These are phyloP conservation scores for Morphnarchus princeps DNA, from an alignment of 2,113 vertebrate species.

Conservation along the genomic window DNA sequence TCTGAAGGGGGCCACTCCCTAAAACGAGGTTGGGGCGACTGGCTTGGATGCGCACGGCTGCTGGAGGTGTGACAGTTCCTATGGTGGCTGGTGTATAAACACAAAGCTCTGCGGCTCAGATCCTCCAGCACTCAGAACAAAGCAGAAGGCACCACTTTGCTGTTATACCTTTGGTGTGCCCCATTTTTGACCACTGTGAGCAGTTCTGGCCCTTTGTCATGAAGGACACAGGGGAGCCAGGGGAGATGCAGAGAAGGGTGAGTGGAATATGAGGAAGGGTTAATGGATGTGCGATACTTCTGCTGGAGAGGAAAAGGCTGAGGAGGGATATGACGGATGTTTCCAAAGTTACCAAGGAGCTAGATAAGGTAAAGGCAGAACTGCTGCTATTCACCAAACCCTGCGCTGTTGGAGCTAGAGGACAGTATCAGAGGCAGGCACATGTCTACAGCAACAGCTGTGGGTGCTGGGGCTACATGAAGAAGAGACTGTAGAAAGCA, in stretches of 20 bases:
- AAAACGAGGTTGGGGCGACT: neutral
- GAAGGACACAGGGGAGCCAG: neutral
- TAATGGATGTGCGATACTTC: neutral
- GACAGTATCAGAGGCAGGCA: neutral
- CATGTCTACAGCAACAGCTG: neutral
- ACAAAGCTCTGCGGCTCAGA: neutral
- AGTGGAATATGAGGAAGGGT: neutral
- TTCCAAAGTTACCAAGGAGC: neutral
- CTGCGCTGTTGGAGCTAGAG: neutral
- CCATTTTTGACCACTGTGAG: neutral
- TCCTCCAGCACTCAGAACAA: neutral
- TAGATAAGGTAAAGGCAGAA: neutral
- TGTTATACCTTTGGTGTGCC: neutral
- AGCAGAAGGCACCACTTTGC: neutral
- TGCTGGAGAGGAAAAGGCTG: neutral
- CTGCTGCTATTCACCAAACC: neutral
- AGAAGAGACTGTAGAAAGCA: neutral
- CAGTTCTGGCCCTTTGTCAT: neutral
- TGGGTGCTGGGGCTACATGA: rapidly evolving
- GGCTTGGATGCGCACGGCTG: neutral
- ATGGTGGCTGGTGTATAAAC: neutral
- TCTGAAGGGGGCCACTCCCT: neutral
- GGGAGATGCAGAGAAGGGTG: neutral
- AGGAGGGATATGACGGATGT: neutral
- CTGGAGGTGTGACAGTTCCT: neutral